Percentiles rank a stretch among this genome's conserved stretches.
These are phyloP conservation scores for Campylomormyrus tamandua DNA, from an alignment of 2,113 vertebrate genomes.

Conservation along the genomic window DNA sequence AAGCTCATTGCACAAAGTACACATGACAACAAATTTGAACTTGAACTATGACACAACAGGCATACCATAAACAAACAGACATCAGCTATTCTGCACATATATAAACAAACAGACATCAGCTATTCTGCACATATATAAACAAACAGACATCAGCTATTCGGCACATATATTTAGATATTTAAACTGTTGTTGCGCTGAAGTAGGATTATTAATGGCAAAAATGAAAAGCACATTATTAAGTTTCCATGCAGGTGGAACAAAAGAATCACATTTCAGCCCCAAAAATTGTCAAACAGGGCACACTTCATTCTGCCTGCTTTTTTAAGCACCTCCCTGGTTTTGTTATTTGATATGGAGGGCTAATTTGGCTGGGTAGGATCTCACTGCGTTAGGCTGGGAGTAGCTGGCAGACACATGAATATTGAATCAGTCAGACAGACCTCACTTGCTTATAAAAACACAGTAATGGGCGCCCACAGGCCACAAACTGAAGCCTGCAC, in stretches of 20 bases:
- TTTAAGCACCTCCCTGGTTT: conserved; percentile 36
- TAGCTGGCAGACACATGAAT: conserved; percentile 79
- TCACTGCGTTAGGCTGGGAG: conserved; percentile 61
- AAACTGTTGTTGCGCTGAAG: background rate
- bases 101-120: background rate
- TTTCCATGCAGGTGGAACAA: background rate
- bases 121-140: background rate
- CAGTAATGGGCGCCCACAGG: conserved; percentile 75
- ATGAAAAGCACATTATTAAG: background rate
- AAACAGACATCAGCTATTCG: background rate
- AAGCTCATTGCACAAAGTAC: background rate
- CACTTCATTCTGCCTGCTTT: conserved; percentile 7
- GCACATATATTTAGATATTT: background rate
- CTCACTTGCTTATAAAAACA: conserved; percentile 79
- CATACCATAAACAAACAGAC: background rate
- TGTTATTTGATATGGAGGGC: conserved; percentile 70
- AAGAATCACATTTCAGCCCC: background rate
- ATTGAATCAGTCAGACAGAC: conserved; percentile 76
- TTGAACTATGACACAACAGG: background rate
- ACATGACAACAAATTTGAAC: background rate
- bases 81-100: background rate
- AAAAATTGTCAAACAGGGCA: conserved; percentile 4
- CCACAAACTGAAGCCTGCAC: conserved; percentile 75
- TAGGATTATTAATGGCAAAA: background rate
- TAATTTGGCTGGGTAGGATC: conserved; percentile 69